Evolutionary conservation across 1,140 invertebrate genomes (phyloP), one percentile per base, ranked within the genome.

Genomic region (Oncopodura yosiiana): DNA sequence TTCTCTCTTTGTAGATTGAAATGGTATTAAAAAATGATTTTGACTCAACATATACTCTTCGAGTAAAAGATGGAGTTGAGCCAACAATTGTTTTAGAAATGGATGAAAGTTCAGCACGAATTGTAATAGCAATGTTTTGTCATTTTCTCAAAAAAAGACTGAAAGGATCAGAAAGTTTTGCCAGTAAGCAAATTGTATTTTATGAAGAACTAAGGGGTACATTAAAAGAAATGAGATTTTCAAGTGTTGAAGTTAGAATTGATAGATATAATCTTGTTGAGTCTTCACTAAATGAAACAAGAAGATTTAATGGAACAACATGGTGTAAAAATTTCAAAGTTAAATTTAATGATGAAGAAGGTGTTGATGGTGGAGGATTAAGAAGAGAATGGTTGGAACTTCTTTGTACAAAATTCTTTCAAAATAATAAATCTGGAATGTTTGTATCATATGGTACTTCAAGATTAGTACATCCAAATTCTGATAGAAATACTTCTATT

Each of bases 271-370:
- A 51, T 49, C 16, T 56, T 11, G 16, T 58, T n/a, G 43, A 62
- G 19, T 58, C 56, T 12, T 55, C 77, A 46, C 79, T 87, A 71
- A 89, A 87, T 71, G 81, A 84, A 30, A 89, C 86, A 4, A 87
- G 87, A 68, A 77, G 79, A 46, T 82, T 82, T 67, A 78, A 84
- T 58, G 71, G 86, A 26, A 78, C 76, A 41, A 90, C 94, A 70
- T 95, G 91, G 91, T 93, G 87, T 67, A 78, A 82, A 66, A 90
- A 86, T 73, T 94, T 94, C 70, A 88, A 94, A 74, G 84, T 94
- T 36, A 83, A 79, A 12, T 94, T 94, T 68, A 78, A 84, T 68
- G 87, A 86, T 24, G 90, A 94, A 71, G 86, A 63, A 86, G 86
- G 87, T 43, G 79, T 94, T 58, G 90, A 94, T 74, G 93, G 87